These are phyloP conservation scores for Anser brachyrhynchus DNA, from an alignment of 2,113 vertebrate genomes.

Conservation along the genomic window DNA sequence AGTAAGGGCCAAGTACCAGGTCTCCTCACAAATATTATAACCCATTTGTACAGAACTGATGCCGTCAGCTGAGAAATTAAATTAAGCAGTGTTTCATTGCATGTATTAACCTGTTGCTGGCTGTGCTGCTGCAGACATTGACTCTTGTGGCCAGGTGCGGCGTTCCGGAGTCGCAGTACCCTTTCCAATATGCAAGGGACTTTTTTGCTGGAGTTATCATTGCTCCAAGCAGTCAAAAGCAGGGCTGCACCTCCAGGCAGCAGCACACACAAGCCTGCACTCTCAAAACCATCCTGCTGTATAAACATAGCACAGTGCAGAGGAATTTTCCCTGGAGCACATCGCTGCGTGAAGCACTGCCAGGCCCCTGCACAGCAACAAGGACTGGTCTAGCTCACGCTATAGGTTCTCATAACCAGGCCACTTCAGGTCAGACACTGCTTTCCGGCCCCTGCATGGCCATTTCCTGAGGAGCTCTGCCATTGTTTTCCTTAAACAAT, in stretches of 20 bases:
- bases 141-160: neutral
- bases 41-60: neutral
- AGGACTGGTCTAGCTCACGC: neutral
- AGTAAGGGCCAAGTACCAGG: neutral
- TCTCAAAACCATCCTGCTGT: neutral
- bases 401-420: accelerated
- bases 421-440: neutral
- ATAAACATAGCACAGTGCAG: accelerated
- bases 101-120: neutral
- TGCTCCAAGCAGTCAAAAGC: neutral
- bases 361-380: neutral
- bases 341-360: accelerated
- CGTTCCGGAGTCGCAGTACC: neutral
- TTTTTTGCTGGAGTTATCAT: neutral
- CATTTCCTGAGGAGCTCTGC: neutral
- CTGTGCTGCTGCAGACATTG: neutral
- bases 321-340: accelerated
- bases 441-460: neutral
- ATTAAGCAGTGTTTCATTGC: neutral
- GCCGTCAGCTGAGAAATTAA: neutral
- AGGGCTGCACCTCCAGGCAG: neutral
- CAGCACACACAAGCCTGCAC: neutral
- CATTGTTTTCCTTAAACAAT: neutral
- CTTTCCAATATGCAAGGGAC: accelerated
- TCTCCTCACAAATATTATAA: neutral